Evolutionary conservation across 1,140 invertebrate genomes (phyloP).

Genomic region (Trialeurodes vaporariorum): DNA sequence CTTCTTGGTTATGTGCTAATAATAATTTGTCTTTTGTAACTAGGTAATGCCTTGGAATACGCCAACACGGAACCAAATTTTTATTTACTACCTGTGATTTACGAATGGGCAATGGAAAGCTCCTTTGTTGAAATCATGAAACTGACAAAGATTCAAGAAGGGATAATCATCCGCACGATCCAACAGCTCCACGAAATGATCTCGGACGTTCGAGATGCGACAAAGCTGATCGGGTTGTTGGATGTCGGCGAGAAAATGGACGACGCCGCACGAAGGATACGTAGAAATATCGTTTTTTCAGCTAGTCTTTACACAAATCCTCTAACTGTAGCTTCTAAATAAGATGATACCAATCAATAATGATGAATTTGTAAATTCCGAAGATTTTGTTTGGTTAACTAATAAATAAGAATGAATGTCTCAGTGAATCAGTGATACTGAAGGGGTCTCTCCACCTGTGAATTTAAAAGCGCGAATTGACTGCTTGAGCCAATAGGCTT

Average conservation of each 20-base stretch:
- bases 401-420: too few species aligned
- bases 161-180: conserved; percentile 94
- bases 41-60: background rate
- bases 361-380: too few species aligned
- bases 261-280: conserved; percentile 82
- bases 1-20: too few species aligned
- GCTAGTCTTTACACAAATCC: conserved; percentile 79
- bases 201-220: conserved; percentile 84
- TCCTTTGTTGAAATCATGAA: conserved; percentile 86
- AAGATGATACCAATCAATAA: too few species aligned
- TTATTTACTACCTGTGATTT: conserved; percentile 82
- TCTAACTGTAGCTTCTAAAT: too few species aligned
- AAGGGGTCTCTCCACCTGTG: too few species aligned
- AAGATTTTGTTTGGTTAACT: too few species aligned
- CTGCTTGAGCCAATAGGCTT: too few species aligned
- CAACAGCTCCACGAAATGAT: conserved; percentile 90
- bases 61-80: conserved; percentile 60
- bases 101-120: conserved; percentile 61
- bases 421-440: too few species aligned
- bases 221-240: conserved; percentile 84
- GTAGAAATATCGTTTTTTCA: conserved; percentile 96
- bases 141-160: conserved; percentile 91
- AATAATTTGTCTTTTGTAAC: background rate
- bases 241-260: conserved; percentile 89
- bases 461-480: too few species aligned